These are phyloP conservation scores for Macrophya alboannulata DNA, from an alignment of 2,888 invertebrate genomes.

Conservation along the genomic window DNA sequence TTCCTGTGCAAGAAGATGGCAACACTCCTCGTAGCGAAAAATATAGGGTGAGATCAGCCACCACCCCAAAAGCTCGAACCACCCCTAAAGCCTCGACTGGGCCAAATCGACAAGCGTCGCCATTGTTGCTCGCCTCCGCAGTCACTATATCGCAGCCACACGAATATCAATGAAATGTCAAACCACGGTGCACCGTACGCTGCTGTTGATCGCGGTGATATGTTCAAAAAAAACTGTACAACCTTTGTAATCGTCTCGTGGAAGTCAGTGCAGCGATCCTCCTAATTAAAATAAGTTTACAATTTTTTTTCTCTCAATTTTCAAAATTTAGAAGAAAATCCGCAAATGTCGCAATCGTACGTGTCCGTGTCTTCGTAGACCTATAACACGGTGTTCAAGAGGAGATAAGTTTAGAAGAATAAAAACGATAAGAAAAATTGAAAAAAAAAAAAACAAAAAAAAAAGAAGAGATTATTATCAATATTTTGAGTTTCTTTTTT, in stretches of 20 bases:
- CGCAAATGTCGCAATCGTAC: not conserved
- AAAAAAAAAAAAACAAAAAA: not conserved
- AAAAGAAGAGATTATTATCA: not conserved
- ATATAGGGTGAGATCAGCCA: slow-evolving; percentile 62
- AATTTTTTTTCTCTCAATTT: not conserved
- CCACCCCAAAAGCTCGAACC: slow-evolving; percentile 61
- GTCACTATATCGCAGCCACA: slow-evolving; percentile 65
- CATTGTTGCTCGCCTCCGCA: slow-evolving; percentile 76
- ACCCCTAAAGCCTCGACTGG: slow-evolving; percentile 69
- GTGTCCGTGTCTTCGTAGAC: not conserved
- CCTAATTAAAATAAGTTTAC: not conserved
- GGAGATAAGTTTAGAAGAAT: not conserved
- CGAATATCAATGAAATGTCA: slow-evolving; percentile 76
- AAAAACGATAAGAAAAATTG: not conserved
- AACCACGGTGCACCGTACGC: slow-evolving; percentile 63
- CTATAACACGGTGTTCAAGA: no score
- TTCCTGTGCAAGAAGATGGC: slow-evolving; percentile 45
- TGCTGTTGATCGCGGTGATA: slow-evolving; percentile 32
- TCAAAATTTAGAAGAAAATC: not conserved
- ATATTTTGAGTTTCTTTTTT: not conserved
- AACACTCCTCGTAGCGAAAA: slow-evolving; percentile 60
- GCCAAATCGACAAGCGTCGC: slow-evolving; percentile 73
- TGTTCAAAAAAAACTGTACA: slow-evolving; percentile 6
- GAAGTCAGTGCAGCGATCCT: not conserved
- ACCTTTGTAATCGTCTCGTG: not conserved